phyloP scores from a whole-genome alignment of 2,888 invertebrate species.

The Drosophila falleni region DNA sequence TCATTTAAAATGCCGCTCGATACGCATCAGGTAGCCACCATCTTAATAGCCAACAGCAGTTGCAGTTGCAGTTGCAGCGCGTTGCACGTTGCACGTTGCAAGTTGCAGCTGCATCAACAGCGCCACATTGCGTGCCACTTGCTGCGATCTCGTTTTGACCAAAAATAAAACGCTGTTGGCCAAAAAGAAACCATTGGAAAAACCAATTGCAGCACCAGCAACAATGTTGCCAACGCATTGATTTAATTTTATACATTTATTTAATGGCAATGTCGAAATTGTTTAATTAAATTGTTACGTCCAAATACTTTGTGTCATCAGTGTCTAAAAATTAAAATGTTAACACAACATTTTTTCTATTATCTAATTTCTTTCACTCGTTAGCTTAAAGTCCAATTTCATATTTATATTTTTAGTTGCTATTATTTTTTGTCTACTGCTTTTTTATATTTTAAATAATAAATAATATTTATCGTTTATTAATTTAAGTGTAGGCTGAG shows the following conservation, averaged over 20 bases:
- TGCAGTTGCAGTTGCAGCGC: slow-evolving; percentile 15
- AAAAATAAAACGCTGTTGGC: slow-evolving; percentile 62
- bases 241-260: slow-evolving; percentile 49
- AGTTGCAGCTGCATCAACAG: slow-evolving; percentile 15
- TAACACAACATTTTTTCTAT: too few species aligned
- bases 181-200: slow-evolving; percentile 45
- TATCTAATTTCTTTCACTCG: too few species aligned
- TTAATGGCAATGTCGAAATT: slow-evolving; percentile 58
- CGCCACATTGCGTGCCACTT: slow-evolving; percentile 80
- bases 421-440: too few species aligned
- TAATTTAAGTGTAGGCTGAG: background rate
- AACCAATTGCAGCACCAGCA: slow-evolving; percentile 48
- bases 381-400: too few species aligned
- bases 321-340: background rate
- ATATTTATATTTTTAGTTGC: too few species aligned
- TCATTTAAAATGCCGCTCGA: slow-evolving; percentile 82
- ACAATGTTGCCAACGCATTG: slow-evolving; percentile 50
- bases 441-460: too few species aligned
- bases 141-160: slow-evolving; percentile 78
- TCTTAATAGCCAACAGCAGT: slow-evolving; percentile 14
- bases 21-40: slow-evolving; percentile 73
- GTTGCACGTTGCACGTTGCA: background rate
- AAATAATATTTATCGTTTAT: too few species aligned
- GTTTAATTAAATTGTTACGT: slow-evolving; percentile 78
- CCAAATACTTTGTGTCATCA: slow-evolving; percentile 30